phyloP scores from a whole-genome alignment of 2,797 vertebrate genomes.

The Gambusia yucatana region DNA sequence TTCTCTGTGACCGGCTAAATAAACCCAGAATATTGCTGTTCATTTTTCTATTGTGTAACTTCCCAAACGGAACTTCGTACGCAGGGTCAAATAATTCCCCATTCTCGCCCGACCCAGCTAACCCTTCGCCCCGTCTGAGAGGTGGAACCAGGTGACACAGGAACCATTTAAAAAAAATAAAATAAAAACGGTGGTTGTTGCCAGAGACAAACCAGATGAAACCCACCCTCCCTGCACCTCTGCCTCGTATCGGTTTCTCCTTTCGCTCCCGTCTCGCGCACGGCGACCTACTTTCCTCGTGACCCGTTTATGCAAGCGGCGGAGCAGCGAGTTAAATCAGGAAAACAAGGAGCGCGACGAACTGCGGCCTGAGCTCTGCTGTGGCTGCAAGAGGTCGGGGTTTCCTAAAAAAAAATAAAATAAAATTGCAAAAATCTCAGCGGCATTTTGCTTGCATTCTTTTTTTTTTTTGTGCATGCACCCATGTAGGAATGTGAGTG shows the following conservation, averaged over 20 bases:
- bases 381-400: conserved; percentile 6
- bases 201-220: conserved; percentile 42
- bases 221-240: conserved; percentile 17
- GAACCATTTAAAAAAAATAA: conserved; percentile 35
- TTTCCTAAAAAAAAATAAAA: neutral
- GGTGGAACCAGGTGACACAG: conserved; percentile 63
- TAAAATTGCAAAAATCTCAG: neutral
- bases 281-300: conserved; percentile 82
- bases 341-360: conserved; percentile 56
- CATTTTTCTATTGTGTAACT: too few relatives aligned
- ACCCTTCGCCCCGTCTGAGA: conserved; percentile 32
- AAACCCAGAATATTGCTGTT: too few relatives aligned
- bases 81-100: neutral
- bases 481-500: conserved; percentile 12
- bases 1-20: too few relatives aligned
- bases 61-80: too few relatives aligned
- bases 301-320: conserved; percentile 77
- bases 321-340: conserved; percentile 63
- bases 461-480: neutral
- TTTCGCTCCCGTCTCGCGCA: conserved; percentile 36
- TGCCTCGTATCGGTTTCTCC: conserved; percentile 8
- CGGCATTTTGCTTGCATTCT: neutral
- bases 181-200: conserved; percentile 16
- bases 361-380: conserved; percentile 32
- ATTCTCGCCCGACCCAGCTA: conserved; percentile 42